Base-by-base conservation (phyloP, 2,888 invertebrate species). In the Callinectes sapidus region DNA sequence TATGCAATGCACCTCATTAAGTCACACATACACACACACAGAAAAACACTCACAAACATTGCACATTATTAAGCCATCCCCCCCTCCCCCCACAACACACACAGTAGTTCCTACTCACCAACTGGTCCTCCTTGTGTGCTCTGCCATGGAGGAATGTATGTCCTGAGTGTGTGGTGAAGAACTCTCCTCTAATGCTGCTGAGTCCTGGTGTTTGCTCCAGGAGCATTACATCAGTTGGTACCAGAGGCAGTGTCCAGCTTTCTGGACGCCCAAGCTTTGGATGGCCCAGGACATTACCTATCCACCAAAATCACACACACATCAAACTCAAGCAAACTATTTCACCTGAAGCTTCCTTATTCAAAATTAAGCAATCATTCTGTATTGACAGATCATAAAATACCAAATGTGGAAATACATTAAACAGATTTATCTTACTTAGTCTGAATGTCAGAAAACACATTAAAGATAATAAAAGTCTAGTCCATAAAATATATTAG, bases 251-350 rank as follows among this genome's bases (percentile, higher is more conserved):
- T 6, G 92, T 81, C 93, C 93, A 93, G 28, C 90, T 85, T 35
- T 93, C 93, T 8, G 92, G 92, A 16, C 92, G 92, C 28, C 93
- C 93, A 10, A 93, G 92, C 54, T 88, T 90, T 23, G 93, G 93
- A 55, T 93, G 93, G n/a, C 93, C 89, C 54, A 93, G 85, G 28
- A 91, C 90, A 66, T 85, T 90, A 3, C 93, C 93, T 93, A 81
- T 42, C n/a, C 89, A 90, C 42, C 35, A 35, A 90, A 28, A 90
- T 10, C 6, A 87, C 42, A n/a, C 42, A n/a, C 6, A 8, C 54
- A 87, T 48, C 48, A 87, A 13, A 28, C 42, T 48, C 32, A 42
- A 87, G 14, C 42, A 18, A 6, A 3, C 23, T 48, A 54, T 13
- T 87, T 54, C n/a, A 16, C 18, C 48, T 28, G 18, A 87, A 87